Evolutionary conservation across 92 coral and sea anemone genomes (phyloP).

Genomic region (Epizoanthus scotinus): DNA sequence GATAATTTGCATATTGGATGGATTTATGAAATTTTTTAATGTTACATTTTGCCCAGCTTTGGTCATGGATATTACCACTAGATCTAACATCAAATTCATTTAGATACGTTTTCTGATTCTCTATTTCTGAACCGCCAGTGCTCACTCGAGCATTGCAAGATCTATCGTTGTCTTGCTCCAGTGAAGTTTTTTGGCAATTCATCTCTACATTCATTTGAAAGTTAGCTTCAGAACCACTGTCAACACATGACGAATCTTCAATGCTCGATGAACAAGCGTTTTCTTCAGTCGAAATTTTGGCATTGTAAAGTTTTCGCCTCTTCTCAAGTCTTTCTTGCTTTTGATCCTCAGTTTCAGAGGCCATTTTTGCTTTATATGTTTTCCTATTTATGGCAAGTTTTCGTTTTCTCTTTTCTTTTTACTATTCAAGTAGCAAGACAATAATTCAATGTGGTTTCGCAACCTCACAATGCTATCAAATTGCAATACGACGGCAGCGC

Average conservation of each 20-base stretch:
- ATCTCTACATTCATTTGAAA: conserved; percentile 19
- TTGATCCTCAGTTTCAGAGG: conserved; percentile 20
- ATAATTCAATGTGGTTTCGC: no score
- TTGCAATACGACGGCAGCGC: no score
- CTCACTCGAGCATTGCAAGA: conserved; percentile 19
- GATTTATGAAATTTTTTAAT: conserved; percentile 44
- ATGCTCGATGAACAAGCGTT: background rate
- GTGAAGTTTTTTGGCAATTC: background rate
- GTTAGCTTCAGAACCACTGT: conserved; percentile 1
- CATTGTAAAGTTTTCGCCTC: conserved; percentile 8
- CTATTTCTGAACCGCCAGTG: background rate
- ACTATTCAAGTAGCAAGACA: no score
- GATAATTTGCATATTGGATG: conserved; percentile 17
- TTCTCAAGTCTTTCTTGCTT: conserved; percentile 17
- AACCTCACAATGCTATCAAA: no score
- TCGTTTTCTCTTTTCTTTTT: conserved; percentile 16
- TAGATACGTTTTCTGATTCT: background rate
- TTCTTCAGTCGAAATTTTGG: background rate
- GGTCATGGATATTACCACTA: conserved; percentile 22
- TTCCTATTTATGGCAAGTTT: conserved; percentile 4
- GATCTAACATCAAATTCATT: conserved; percentile 5
- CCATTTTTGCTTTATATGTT: conserved; percentile 13
- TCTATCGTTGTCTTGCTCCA: conserved; percentile 8
- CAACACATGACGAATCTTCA: conserved; percentile 1
- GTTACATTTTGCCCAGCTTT: conserved; percentile 51